Conservation (phyloP, 2,888 invertebrate genomes). For the Pherbina coryleti region DNA sequence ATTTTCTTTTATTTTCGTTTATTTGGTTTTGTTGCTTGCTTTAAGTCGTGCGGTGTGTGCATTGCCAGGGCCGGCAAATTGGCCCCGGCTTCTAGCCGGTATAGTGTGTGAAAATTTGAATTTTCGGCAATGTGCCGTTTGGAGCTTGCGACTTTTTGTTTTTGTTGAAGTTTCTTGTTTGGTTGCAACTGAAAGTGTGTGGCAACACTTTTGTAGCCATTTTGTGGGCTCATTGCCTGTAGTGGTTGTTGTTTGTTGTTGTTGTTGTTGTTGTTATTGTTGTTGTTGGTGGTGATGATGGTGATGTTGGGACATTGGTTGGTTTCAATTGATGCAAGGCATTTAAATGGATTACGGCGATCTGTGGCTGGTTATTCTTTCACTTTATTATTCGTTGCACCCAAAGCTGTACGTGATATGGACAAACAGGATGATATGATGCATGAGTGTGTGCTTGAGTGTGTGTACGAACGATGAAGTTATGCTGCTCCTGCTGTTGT, state of each 20-base stretch:
- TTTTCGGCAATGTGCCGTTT: constrained; percentile 18
- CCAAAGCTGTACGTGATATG: background rate
- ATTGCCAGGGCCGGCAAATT: background rate
- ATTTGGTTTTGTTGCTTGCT: background rate
- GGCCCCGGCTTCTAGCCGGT: background rate
- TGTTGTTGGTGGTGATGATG: background rate
- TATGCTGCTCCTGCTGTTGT: background rate
- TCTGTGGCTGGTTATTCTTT: constrained; percentile 64
- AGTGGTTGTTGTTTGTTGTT: no score
- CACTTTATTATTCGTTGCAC: constrained; percentile 49
- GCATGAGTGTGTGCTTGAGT: constrained; percentile 15
- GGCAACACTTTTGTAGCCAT: background rate
- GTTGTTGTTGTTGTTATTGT: no score
- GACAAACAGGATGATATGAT: background rate
- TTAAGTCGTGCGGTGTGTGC: background rate
- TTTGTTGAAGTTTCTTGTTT: background rate
- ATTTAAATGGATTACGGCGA: constrained; percentile 64
- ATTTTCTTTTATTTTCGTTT: background rate
- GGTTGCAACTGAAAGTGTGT: background rate
- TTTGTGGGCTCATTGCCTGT: background rate
- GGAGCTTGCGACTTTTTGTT: background rate
- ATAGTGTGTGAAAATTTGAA: constrained; percentile 10
- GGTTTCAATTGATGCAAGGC: constrained; percentile 21
- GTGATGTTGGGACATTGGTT: background rate
- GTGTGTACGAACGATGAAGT: constrained; percentile 35